Percentiles rank a stretch among this genome's conserved stretches.
phyloP scores from a whole-genome alignment of 1,140 invertebrate genomes.

The Oscheius sp. region DNA sequence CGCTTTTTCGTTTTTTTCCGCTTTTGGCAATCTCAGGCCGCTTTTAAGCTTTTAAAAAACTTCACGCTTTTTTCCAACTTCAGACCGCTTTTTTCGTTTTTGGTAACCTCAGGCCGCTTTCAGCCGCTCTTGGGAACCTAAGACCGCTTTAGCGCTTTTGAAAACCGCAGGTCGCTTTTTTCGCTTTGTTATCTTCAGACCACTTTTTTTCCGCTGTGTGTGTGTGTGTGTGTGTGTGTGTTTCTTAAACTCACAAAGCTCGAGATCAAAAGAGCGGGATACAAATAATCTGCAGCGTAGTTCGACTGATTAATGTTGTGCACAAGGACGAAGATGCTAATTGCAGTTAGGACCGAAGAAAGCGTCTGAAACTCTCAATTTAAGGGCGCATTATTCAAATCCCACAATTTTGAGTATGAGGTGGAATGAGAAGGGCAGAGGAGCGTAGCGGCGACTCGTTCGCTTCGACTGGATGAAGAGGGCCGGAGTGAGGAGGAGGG shows the following conservation, averaged over 20 bases:
- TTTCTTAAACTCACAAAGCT: constrained; percentile 2
- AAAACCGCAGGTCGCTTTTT: no score
- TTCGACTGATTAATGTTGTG: background rate
- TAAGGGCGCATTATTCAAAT: background rate
- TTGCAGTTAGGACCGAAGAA: background rate
- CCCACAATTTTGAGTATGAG: constrained; percentile 27
- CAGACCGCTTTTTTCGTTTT: no score
- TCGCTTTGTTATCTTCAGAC: no score
- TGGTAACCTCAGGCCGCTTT: no score
- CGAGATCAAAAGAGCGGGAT: constrained; percentile 6
- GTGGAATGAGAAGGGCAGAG: constrained; percentile 3
- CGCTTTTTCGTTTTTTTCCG: no score
- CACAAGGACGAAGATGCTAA: background rate
- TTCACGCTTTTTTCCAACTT: no score
- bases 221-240: no score
- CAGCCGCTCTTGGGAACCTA: no score
- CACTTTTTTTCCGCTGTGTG: no score
- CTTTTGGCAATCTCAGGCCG: no score
- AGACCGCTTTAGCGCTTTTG: no score
- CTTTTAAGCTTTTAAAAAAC: no score
- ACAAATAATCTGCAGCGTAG: constrained; percentile 8
- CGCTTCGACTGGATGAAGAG: constrained; percentile 17
- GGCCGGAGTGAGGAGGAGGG: constrained; percentile 73
- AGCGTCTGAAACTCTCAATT: background rate
- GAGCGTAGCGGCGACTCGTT: background rate